Base-by-base conservation (phyloP, 2,888 invertebrate genomes). In the Erebia ligea region DNA sequence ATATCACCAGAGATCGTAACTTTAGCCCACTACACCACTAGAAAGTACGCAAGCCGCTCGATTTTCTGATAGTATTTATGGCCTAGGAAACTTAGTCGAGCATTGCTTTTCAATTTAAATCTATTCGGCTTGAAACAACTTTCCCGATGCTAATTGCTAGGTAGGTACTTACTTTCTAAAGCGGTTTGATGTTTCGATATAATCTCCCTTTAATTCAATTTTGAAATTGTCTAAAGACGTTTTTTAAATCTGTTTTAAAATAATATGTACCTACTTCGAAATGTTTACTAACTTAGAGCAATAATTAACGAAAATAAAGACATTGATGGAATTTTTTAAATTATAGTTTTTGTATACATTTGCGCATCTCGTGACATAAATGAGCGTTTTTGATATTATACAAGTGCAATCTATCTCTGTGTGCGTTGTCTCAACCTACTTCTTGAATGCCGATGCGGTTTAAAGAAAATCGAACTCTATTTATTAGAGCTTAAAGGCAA, bases 371-470 rank as follows among this genome's bases (percentile, higher is more conserved):
- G 61, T 73, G 66, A 71, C 69, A 68, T 73, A 89, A 90, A 90
- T 91, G 88, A 89, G 88, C 86, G 89, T 90, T 86, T 86, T 87
- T 91, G 88, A 91, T 91, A 87, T 89, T 91, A 87, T 89, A 88
- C 91, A 88, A 86, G 87, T 86, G 85, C 75, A 74, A 71, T 68
- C 57, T 89, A 87, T 83, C 85, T 87, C 87, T 86, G 86, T 85
- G 86, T 88, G 89, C 87, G 89, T 91, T 90, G 89, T 90, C 89
- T 91, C 91, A 92, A 91, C 92, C 92, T 91, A 92, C 91, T 90
- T 92, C 85, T 87, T 87, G 86, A 91, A 91, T 91, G 90, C 82
- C 88, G 87, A 76, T 72, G 78, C 79, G 77, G 79, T 79, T 80
- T 84, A 84, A 80, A 79, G 85, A 80, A 87, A 88, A 87, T 81